phyloP scores from a whole-genome alignment of 2,797 vertebrate species.

The Helostoma temminkii region DNA sequence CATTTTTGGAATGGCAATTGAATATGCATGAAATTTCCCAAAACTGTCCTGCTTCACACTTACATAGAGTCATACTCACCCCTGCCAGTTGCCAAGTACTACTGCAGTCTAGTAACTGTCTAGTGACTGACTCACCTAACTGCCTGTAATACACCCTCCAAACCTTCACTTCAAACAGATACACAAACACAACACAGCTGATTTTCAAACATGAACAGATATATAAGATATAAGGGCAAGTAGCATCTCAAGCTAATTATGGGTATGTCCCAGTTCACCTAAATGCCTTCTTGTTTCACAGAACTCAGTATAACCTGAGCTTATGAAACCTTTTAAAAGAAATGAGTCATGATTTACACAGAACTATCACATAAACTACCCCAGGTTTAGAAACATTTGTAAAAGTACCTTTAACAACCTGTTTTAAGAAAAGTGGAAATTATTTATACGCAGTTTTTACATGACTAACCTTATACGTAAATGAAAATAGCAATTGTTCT shows the following conservation, averaged over 20 bases:
- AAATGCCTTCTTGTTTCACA: neutral
- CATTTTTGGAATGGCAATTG: conserved; percentile 13
- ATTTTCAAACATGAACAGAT: no score
- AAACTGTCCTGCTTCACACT: conserved; percentile 48
- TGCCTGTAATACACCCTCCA: neutral
- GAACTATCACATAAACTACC: no score
- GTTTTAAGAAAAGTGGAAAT: neutral
- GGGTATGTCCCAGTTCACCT: neutral
- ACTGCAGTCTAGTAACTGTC: conserved; percentile 26
- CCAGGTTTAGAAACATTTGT: no score
- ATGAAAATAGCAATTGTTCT: neutral
- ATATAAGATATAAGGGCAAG: neutral
- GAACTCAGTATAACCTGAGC: no score
- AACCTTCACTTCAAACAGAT: conserved; percentile 1
- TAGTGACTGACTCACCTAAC: conserved; percentile 15
- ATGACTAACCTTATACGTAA: neutral
- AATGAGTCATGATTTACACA: no score
- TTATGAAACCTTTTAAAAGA: no score
- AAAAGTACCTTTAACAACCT: no score
- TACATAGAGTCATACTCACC: conserved; percentile 44
- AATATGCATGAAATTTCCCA: conserved; percentile 43
- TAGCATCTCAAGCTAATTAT: neutral
- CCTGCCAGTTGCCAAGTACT: conserved; percentile 44
- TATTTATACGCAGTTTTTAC: neutral
- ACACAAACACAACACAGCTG: neutral